phyloP scores from a whole-genome alignment of 2,888 invertebrate genomes.

The Agrochola circellaris region DNA sequence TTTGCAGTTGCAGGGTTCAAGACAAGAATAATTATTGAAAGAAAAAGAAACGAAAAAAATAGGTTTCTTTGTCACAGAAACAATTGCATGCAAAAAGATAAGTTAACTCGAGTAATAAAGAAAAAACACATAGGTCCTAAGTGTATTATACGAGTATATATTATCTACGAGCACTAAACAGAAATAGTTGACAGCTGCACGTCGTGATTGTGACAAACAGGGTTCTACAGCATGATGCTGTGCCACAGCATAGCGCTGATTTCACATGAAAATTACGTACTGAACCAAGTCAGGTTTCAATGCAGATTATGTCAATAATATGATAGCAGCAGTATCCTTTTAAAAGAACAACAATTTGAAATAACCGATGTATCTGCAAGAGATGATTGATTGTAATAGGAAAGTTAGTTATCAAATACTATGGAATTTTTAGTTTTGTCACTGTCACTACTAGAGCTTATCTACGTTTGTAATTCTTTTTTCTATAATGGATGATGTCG shows the following conservation, averaged over 20 bases:
- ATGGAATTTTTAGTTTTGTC: background rate
- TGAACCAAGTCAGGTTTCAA: background rate
- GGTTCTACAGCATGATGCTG: background rate
- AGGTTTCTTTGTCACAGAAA: background rate
- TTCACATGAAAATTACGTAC: background rate
- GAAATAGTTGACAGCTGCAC: background rate
- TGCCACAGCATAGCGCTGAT: background rate
- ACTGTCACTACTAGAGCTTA: background rate
- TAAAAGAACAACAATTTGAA: background rate
- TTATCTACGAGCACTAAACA: background rate
- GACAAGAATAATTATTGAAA: background rate
- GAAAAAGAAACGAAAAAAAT: background rate
- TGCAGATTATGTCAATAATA: background rate
- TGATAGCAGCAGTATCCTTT: background rate
- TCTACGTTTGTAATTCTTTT: background rate
- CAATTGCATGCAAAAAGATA: background rate
- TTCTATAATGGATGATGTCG: background rate
- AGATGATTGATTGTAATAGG: background rate
- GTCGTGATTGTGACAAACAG: background rate
- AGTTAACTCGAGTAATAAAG: background rate
- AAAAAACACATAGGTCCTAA: too few species aligned
- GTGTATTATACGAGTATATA: too few species aligned
- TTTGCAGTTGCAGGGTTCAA: background rate
- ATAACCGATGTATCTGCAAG: background rate
- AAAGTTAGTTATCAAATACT: background rate